phyloP scores from a whole-genome alignment of 2,113 vertebrate genomes.

The Gadus chalcogrammus region DNA sequence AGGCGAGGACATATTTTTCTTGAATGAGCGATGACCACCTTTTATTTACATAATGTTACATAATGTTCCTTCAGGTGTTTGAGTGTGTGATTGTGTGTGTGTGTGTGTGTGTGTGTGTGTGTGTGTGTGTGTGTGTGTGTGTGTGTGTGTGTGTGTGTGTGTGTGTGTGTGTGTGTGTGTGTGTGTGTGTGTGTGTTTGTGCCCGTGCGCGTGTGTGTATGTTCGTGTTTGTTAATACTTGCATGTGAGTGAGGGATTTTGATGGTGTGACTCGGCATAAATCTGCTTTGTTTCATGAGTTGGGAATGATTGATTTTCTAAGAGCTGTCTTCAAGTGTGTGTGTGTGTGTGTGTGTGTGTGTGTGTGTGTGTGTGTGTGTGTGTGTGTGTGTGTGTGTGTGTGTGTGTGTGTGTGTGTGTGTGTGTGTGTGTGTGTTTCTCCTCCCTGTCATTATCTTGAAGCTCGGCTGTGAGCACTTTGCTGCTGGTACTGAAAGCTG shows the following conservation, averaged over 20 bases:
- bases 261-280: background rate
- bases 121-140: constrained; percentile 7
- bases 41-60: constrained; percentile 36
- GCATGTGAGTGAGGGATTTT: background rate
- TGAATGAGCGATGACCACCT: too few relatives aligned
- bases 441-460: too few relatives aligned
- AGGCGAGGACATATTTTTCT: too few relatives aligned
- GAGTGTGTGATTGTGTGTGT: background rate
- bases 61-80: background rate
- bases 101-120: constrained; percentile 2
- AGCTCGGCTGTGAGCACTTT: too few relatives aligned
- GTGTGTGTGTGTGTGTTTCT: constrained; percentile 8
- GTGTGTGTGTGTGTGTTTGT: constrained; percentile 1
- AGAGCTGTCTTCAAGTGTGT: background rate
- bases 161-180: constrained; percentile 3
- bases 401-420: constrained; percentile 9
- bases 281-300: too few relatives aligned
- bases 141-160: background rate
- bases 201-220: constrained; percentile 10
- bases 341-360: background rate
- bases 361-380: too few relatives aligned
- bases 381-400: background rate
- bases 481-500: too few relatives aligned
- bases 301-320: too few relatives aligned
- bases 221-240: background rate